Evolutionary conservation across 2,888 invertebrate genomes (phyloP), one percentile per base, ranked within the genome.

Genomic region (Agonopterix alstromeriana): DNA sequence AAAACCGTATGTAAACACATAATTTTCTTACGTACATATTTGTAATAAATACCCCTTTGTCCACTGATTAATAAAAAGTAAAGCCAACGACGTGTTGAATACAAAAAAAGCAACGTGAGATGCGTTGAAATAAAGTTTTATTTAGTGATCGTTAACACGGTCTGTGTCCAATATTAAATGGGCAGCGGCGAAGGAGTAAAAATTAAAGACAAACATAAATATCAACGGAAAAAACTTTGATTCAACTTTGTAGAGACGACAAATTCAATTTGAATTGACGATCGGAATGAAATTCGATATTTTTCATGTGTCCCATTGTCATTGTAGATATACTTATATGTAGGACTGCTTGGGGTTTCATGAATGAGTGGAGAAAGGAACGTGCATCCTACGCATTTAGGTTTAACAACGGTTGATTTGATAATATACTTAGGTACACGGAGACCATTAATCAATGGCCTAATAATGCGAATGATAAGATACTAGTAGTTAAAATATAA

Each of bases 141-240:
- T 87, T 82, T 80, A 82, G 77, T 75, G 86, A 77, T 83, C 87
- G 85, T 88, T 87, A 88, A 87, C 83, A 73, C 74, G 73, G 75
- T 70, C 78, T 70, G 68, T 70, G 74, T 75, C 72, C 79, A 71
- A 84, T 85, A 85, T 86, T 83, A 86, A 86, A 87, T 80, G 84
- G 82, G 77, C 79, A 76, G 69, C 78, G 77, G 72, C 67, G 73
- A 73, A 73, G 75, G 71, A 82, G 84, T 83, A 82, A 86, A 88
- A 86, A 85, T 86, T 85, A 86, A 86, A 86, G 85, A 83, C 78
- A 77, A 73, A 80, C 81, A 86, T 85, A 86, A 86, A 87, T 82
- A 83, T 82, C 68, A 62, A 63, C 66, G 69, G 67, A 74, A 82
- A 80, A 77, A 77, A 75, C 69, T 78, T 82, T 79, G 77, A 82